Evolutionary conservation across 2,888 invertebrate genomes (phyloP), one percentile per base, ranked within the genome.

Genomic region (Nysson spinosus): DNA sequence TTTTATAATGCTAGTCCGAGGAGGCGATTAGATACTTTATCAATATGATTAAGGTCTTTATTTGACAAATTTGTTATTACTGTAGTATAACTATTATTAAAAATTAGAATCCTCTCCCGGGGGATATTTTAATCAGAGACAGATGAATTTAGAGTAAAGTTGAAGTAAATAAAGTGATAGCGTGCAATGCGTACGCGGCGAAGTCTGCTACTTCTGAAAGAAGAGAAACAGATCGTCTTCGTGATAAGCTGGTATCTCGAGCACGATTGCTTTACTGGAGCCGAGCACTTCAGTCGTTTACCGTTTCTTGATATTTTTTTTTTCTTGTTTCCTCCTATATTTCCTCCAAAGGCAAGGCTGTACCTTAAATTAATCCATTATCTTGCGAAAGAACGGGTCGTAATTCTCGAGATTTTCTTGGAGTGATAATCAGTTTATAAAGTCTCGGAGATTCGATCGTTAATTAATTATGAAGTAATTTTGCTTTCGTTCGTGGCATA

Each of bases 191-290:
- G 61, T 68, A 71, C 60, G 65, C 75, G 64, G 62, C 69, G 16
- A 51, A 72, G 61, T 68, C 70, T 62, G 61, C 66, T 67, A 66
- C 62, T 68, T 61, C 62, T 69, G 62, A 71, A 69, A 78, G 69
- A 66, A 35, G 55, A 58, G 49, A 55, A 72, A 78, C 73, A 72
- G 78, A 79, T 77, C 72, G 75, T 71, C 43, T 57, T 52, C 16
- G 61, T 69, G 80, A 79, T 79, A 78, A 79, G 69, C 52, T 55
- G 64, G 54, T 76, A 74, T 71, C 73, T 75, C 61, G 57, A 46
- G 68, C 52, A 49, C 64, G 68, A 63, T 75, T 70, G 55, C 75
- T 72, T 70, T 64, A 57, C 43, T 26, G 44, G 61, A 39, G 37
- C 44, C 50, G 46, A 42, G 55, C 56, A 39, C 50, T 61, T 55